Evolutionary conservation across 53 echinoderm and acorn worm genomes (phyloP).

Genomic region (Astropecten irregularis): DNA sequence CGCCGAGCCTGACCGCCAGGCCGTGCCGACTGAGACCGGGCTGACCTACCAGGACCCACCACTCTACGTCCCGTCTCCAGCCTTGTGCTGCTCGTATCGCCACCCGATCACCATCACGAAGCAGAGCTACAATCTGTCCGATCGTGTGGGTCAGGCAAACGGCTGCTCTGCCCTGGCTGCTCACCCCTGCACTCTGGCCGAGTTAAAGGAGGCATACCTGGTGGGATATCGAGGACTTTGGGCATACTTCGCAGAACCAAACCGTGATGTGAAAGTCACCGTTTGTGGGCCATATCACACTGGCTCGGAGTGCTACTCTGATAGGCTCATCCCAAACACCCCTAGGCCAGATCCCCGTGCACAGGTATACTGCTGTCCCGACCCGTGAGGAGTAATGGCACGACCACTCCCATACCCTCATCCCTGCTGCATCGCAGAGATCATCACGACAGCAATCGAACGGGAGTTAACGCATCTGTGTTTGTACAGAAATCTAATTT

Average conservation of each 20-base stretch:
- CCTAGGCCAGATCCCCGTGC: background rate
- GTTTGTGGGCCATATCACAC: too few species aligned
- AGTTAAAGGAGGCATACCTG: background rate
- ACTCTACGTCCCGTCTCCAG: background rate
- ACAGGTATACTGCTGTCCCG: background rate
- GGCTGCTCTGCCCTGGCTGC: constrained; percentile 6
- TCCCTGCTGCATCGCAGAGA: too few species aligned
- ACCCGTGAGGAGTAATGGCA: too few species aligned
- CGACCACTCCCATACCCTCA: too few species aligned
- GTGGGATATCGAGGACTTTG: background rate
- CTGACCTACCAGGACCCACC: background rate
- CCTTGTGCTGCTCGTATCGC: background rate
- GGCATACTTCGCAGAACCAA: background rate
- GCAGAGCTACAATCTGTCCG: background rate
- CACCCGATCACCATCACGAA: background rate
- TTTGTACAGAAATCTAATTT: too few species aligned
- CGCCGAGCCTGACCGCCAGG: background rate
- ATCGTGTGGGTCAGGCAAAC: background rate
- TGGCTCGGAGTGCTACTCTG: constrained; percentile 14
- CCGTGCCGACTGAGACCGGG: background rate
- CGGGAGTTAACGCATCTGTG: too few species aligned
- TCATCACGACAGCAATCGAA: too few species aligned
- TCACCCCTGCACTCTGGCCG: constrained; percentile 15
- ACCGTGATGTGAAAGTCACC: background rate
- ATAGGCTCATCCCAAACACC: background rate